Evolutionary conservation across 53 echinoderm and acorn worm species (phyloP).

Genomic region (Henricia sp.): DNA sequence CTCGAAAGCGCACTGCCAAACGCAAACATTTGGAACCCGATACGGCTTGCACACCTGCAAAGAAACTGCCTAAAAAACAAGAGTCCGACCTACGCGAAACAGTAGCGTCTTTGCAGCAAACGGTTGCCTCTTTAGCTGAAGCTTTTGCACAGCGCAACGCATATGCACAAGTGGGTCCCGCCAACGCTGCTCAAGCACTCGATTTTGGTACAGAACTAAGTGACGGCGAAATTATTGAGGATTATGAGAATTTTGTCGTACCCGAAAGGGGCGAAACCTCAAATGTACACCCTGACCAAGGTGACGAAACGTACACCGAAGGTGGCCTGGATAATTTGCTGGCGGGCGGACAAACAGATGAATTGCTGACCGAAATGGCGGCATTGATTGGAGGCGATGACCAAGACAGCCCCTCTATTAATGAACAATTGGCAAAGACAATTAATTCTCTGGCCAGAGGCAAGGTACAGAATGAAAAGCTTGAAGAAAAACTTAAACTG

Average conservation of each 20-base stretch:
- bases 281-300: neutral
- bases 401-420: neutral
- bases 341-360: neutral
- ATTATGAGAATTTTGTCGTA: neutral
- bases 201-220: neutral
- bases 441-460: too few relatives aligned
- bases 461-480: slow-evolving; percentile 5
- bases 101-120: slow-evolving; percentile 8
- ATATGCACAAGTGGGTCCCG: neutral
- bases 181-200: neutral
- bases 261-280: slow-evolving; percentile 10
- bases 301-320: neutral
- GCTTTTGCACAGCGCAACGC: neutral
- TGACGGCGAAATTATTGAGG: slow-evolving; percentile 10
- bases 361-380: slow-evolving; percentile 24
- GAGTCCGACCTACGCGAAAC: neutral
- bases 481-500: neutral
- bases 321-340: neutral
- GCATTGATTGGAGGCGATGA: slow-evolving; percentile 8
- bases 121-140: neutral
- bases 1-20: neutral
- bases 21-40: neutral
- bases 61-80: neutral
- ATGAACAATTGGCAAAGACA: slow-evolving; percentile 14
- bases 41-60: neutral